Evolutionary conservation across 2,113 vertebrate genomes (phyloP).

Genomic region (Sitta europaea): DNA sequence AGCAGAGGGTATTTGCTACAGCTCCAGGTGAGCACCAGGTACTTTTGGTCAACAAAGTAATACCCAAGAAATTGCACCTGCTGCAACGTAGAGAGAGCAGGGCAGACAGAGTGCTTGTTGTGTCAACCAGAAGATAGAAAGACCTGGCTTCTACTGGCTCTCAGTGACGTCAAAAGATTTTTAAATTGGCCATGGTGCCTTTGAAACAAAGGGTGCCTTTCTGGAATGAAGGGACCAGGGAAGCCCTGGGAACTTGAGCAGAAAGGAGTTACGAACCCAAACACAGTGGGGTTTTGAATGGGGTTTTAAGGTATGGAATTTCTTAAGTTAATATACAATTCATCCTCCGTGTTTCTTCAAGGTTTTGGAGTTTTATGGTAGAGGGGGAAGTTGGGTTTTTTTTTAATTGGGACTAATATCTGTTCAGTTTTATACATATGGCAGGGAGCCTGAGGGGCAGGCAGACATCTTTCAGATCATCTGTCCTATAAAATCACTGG

Average conservation of each 20-base stretch:
- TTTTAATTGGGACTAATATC: background rate
- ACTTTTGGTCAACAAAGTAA: background rate
- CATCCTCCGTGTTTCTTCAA: background rate
- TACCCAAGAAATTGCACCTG: background rate
- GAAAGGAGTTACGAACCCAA: accelerated
- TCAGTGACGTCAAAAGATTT: background rate
- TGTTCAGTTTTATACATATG: background rate
- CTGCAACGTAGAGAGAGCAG: accelerated
- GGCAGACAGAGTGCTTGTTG: background rate
- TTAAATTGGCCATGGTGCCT: background rate
- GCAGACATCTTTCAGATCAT: background rate
- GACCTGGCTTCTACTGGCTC: background rate
- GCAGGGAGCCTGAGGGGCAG: background rate
- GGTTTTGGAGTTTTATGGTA: background rate
- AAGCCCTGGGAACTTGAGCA: background rate
- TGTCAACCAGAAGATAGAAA: background rate
- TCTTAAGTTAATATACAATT: background rate
- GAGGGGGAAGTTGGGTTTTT: accelerated
- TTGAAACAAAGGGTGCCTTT: background rate
- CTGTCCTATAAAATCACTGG: background rate
- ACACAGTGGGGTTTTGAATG: background rate
- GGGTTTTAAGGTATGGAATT: background rate
- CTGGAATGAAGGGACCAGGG: background rate
- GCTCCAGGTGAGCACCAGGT: background rate
- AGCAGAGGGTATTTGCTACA: background rate